Evolutionary conservation across 2,888 invertebrate genomes (phyloP).

Genomic region (Tenthredo mesomela): DNA sequence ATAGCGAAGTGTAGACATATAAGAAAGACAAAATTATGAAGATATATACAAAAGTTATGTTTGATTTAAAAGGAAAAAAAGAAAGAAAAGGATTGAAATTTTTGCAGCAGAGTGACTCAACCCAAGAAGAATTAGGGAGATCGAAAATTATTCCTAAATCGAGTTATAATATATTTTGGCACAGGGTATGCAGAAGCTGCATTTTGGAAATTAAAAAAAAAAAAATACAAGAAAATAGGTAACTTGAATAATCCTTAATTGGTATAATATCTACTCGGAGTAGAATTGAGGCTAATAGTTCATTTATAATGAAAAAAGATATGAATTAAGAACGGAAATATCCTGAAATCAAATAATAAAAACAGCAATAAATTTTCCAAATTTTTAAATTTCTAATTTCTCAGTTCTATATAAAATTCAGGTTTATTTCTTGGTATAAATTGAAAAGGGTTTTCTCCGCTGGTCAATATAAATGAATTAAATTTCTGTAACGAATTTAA

Average conservation of each 20-base stretch:
- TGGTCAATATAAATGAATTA: background rate
- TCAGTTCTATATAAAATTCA: background rate
- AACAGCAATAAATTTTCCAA: background rate
- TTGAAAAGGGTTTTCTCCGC: background rate
- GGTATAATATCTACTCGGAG: background rate
- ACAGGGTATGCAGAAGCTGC: no score
- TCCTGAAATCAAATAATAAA: background rate
- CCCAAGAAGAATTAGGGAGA: background rate
- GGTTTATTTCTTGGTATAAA: background rate
- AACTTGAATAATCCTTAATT: background rate
- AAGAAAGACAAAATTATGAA: no score
- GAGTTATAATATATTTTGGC: no score
- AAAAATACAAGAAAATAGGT: background rate
- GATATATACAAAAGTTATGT: no score
- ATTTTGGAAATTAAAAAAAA: background rate
- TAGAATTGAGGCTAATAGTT: background rate
- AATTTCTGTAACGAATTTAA: background rate
- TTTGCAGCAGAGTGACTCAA: background rate
- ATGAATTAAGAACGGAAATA: background rate
- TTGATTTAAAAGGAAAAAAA: no score
- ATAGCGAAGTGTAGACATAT: background rate
- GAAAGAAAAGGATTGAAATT: no score
- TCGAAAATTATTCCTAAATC: no score
- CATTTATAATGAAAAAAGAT: background rate
- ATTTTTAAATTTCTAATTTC: background rate